phyloP scores from a whole-genome alignment of 2,888 invertebrate genomes.

The Drosophila meridionalis region DNA sequence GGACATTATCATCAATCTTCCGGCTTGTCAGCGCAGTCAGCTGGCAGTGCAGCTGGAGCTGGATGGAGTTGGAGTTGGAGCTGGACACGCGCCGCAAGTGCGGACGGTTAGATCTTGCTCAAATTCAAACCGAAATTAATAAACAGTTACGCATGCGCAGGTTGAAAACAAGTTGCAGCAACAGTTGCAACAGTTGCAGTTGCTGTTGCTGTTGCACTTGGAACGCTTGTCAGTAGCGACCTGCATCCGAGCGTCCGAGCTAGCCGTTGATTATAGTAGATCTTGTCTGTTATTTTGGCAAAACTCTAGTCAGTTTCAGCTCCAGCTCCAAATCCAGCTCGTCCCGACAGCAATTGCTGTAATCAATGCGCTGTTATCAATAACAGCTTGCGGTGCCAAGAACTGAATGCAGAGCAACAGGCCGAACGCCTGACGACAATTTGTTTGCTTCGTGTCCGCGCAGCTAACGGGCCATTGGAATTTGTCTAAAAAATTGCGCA shows the following conservation, averaged over 20 bases:
- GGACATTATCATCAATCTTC: constrained; percentile 64
- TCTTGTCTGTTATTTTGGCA: constrained; percentile 69
- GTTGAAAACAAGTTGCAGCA: constrained; percentile 59
- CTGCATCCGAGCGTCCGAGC: constrained; percentile 20
- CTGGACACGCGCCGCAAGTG: constrained; percentile 15
- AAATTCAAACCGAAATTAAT: constrained; percentile 66
- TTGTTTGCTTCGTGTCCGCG: constrained; percentile 43
- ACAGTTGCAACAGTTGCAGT: constrained; percentile 10
- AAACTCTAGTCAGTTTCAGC: constrained; percentile 19
- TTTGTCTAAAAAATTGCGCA: constrained; percentile 74
- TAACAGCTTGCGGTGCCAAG: constrained; percentile 77
- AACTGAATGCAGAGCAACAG: constrained; percentile 60
- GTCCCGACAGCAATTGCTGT: constrained; percentile 67
- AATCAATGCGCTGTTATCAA: constrained; percentile 79
- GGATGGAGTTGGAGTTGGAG: neutral
- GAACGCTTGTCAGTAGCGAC: constrained; percentile 7
- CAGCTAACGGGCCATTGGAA: constrained; percentile 49
- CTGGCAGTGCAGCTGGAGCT: constrained; percentile 10
- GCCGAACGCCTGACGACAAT: constrained; percentile 24
- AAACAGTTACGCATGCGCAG: constrained; percentile 77
- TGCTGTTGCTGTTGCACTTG: constrained; percentile 11
- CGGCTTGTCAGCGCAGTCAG: constrained; percentile 43
- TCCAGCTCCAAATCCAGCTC: constrained; percentile 14
- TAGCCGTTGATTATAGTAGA: constrained; percentile 64
- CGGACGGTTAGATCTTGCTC: constrained; percentile 18